These are phyloP conservation scores for Sesamia inferens DNA, from an alignment of 2,888 invertebrate species.

Conservation along the genomic window DNA sequence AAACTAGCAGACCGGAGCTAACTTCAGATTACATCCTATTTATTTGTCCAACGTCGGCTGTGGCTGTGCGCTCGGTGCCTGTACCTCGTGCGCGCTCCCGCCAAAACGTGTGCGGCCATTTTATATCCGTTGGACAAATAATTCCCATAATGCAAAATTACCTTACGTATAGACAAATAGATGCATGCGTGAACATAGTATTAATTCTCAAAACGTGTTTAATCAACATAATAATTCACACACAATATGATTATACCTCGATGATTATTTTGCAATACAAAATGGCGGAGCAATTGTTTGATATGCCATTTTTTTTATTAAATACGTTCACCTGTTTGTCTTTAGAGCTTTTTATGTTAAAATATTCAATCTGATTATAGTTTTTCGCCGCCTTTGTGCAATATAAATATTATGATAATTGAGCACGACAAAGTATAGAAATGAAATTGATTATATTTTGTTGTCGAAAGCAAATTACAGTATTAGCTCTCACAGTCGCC, in stretches of 20 bases:
- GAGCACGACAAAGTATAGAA: slow-evolving; percentile 71
- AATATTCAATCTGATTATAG: slow-evolving; percentile 53
- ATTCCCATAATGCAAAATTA: slow-evolving; percentile 71
- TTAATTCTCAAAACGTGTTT: slow-evolving; percentile 63
- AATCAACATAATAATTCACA: slow-evolving; percentile 64
- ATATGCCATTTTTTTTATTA: slow-evolving; percentile 69
- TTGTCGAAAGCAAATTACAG: slow-evolving; percentile 64
- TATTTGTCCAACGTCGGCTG: slow-evolving; percentile 73
- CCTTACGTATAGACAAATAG: slow-evolving; percentile 79
- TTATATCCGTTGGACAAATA: slow-evolving; percentile 73
- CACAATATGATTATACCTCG: slow-evolving; percentile 53
- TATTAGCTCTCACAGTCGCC: slow-evolving; percentile 67
- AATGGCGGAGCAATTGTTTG: slow-evolving; percentile 69
- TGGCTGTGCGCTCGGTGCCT: slow-evolving; percentile 42
- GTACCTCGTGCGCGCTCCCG: slow-evolving; percentile 54
- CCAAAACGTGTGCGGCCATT: slow-evolving; percentile 64
- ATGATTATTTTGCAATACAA: slow-evolving; percentile 57
- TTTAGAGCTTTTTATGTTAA: slow-evolving; percentile 55
- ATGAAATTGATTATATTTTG: slow-evolving; percentile 51
- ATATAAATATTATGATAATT: slow-evolving; percentile 67
- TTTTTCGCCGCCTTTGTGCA: slow-evolving; percentile 66
- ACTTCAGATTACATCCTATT: slow-evolving; percentile 70
- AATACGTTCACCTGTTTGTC: slow-evolving; percentile 63
- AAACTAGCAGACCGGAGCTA: slow-evolving; percentile 85
- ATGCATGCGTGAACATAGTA: slow-evolving; percentile 75